Evolutionary conservation across 1,140 invertebrate genomes (phyloP).

Genomic region (Ganaspis sp.): DNA sequence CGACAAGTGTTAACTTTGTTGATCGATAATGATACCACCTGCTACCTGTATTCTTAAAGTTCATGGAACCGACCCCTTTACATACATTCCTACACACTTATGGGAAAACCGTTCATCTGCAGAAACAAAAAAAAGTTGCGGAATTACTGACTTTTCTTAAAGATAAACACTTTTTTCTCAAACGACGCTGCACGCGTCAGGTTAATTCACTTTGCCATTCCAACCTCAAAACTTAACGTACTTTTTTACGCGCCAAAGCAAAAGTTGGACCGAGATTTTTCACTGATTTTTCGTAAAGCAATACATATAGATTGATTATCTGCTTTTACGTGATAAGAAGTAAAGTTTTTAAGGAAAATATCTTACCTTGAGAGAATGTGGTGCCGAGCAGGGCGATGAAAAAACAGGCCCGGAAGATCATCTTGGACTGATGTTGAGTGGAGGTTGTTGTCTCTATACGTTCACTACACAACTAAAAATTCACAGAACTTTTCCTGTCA

Average conservation of each 20-base stretch:
- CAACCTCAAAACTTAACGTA: too few relatives aligned
- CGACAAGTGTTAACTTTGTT: conserved; percentile 20
- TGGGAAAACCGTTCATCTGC: neutral
- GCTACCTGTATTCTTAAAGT: conserved; percentile 7
- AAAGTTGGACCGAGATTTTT: too few relatives aligned
- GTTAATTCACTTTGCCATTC: too few relatives aligned
- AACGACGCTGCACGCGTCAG: neutral
- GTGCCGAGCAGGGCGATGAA: conserved; percentile 49
- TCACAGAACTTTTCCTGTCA: conserved; percentile 32
- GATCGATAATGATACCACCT: conserved; percentile 15
- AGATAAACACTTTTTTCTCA: too few relatives aligned
- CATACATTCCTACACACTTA: neutral
- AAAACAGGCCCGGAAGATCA: conserved; percentile 49
- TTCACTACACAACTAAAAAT: conserved; percentile 31
- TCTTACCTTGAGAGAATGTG: conserved; percentile 52
- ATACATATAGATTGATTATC: too few relatives aligned
- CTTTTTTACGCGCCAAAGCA: too few relatives aligned
- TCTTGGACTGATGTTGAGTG: conserved; percentile 46
- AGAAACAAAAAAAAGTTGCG: neutral
- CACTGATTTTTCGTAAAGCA: too few relatives aligned
- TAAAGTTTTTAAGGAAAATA: neutral
- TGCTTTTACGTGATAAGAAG: too few relatives aligned
- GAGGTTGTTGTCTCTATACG: conserved; percentile 23
- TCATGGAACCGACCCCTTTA: conserved; percentile 10
- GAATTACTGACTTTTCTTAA: neutral